A percentile compares a stretch with the other conserved stretches of the same genome.
Conservation (phyloP, 2,113 vertebrate genomes). For the Tetrao urogallus region DNA sequence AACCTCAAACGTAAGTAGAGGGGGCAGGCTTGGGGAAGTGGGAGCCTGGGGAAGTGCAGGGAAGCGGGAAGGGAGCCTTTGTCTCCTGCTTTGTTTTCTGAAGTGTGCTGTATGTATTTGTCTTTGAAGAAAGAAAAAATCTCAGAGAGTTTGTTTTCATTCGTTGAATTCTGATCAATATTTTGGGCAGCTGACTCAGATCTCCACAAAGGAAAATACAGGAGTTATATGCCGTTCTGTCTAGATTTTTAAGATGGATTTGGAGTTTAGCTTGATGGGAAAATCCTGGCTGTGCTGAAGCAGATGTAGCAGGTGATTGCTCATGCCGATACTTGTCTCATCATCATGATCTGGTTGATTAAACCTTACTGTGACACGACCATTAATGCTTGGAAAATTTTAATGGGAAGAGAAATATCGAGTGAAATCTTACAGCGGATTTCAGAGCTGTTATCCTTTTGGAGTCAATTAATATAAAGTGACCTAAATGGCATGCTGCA, state of each 20-base stretch:
- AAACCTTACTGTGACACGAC: not conserved
- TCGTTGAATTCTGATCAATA: not conserved
- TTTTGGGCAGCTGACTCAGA: not conserved
- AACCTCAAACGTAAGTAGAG: slow-evolving; percentile 35
- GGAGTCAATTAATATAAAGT: not conserved
- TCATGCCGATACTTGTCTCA: not conserved
- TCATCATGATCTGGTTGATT: not conserved
- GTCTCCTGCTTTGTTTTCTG: not conserved
- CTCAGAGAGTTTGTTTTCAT: not conserved
- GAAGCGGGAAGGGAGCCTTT: not conserved
- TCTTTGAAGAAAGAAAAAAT: not conserved
- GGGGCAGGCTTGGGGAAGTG: not conserved
- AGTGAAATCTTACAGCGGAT: slow-evolving; percentile 4
- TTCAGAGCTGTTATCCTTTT: not conserved
- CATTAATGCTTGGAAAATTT: not conserved
- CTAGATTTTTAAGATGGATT: not conserved
- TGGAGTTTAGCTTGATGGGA: not conserved
- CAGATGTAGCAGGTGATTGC: not conserved
- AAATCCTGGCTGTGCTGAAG: not conserved
- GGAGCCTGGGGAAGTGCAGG: not conserved
- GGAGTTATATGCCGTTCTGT: not conserved
- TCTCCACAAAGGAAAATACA: not conserved
- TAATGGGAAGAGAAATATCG: not conserved
- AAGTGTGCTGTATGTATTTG: not conserved
- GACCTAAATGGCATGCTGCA: not conserved